These are phyloP conservation scores for Rhimphoctona megacephalus DNA, from an alignment of 2,888 invertebrate species.

Conservation along the genomic window DNA sequence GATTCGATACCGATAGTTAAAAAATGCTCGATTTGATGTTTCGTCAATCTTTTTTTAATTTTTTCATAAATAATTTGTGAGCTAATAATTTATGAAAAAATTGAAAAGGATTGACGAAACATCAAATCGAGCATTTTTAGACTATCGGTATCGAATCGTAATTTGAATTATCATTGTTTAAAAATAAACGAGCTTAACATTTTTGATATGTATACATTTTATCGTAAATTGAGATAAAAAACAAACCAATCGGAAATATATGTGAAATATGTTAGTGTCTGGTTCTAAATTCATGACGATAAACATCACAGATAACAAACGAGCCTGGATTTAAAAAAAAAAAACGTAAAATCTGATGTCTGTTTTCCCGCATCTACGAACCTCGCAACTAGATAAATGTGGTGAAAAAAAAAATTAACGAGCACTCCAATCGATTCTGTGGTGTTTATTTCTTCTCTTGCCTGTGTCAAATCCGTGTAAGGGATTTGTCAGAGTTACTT, in stretches of 20 bases:
- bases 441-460: conserved; percentile 6
- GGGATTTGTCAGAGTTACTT: conserved; percentile 28
- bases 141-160: no score
- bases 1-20: no score
- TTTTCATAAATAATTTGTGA: no score
- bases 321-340: neutral
- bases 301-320: neutral
- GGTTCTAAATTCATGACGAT: neutral
- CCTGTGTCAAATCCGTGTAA: conserved; percentile 10
- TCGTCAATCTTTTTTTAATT: no score
- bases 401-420: neutral
- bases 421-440: neutral
- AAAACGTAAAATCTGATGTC: neutral
- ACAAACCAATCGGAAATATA: neutral
- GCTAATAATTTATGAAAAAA: no score
- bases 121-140: no score
- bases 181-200: no score
- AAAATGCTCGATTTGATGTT: no score
- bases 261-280: neutral
- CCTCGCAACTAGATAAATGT: neutral
- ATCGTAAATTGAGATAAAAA: neutral
- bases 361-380: neutral
- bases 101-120: no score
- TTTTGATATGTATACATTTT: no score
- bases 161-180: no score